Base-by-base conservation (phyloP, 2,888 invertebrate species). In the Koerneria pararmatus region DNA sequence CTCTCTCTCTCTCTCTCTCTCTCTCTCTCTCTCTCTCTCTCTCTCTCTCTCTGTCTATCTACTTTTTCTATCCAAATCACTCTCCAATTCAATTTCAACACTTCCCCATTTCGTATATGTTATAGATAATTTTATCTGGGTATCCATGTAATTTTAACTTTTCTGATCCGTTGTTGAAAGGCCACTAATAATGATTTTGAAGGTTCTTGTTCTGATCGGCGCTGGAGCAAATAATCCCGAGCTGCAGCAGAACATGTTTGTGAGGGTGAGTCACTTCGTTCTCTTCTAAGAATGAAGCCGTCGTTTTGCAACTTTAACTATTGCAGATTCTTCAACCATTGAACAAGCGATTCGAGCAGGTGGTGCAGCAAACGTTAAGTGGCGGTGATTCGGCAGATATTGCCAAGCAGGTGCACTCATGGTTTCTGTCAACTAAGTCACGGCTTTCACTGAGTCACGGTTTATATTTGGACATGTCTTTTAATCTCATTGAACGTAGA, bases 171-270 rank as follows among this genome's bases (percentile, higher is more conserved):
- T n/a, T n/a, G n/a, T n/a, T n/a, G n/a, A n/a, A n/a, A n/a, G 85
- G 35, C 87, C 88, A 2, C 88, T 89, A 71, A 87, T 89, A 65
- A 89, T 89, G 61, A 84, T 92, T 31, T 90, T 90, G 83, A 88
- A 88, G 76, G 89, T 89, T 1, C 88, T 92, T 69, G 89, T 90
- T 15, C 85, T 89, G 31, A 76, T 80, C 58, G 82, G 80, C 6
- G 72, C 78, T 0, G 69, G 74, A 24, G 72, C 75, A 8, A 73
- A 77, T 22, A 68, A 75, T 51, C 59, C 65, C 6, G 65, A 72
- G 22, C 59, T 75, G 31, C 74, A 74, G 49, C 66, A 77, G 62
- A 73, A 73, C 29, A 79, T 80, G 77, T 75, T 72, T 48, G 61
- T 64, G 24, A 63, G 69, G 71, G 80, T 80, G 35, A 1, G 63